Evolutionary conservation across 2,888 invertebrate genomes (phyloP), one percentile per base, ranked within the genome.

Genomic region (Drosophila greeni): DNA sequence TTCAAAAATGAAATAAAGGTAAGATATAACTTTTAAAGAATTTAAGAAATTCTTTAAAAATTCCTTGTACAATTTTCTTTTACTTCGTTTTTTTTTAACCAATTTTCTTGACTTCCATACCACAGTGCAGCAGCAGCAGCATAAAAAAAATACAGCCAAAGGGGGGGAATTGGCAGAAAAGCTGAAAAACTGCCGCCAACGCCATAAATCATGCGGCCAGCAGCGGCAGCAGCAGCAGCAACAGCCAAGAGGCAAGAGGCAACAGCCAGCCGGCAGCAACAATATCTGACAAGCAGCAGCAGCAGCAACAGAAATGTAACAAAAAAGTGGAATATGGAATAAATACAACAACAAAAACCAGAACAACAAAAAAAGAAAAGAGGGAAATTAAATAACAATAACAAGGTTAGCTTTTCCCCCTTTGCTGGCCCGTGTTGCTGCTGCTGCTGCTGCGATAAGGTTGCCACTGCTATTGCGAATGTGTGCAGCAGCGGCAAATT

Each of bases 371-470:
- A 29, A 29, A 29, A 11, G 11, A 45, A 59, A 83, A 80, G 75
- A 70, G 82, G 75, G 76, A 80, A 83, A 80, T 83, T 83, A 83
- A 81, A 83, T 83, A 81, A 83, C 76, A 83, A 83, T 79, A 79
- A 83, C 79, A 79, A 80, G 81, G 83, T 81, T 79, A 82, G 82
- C 31, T 20, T 20, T 31, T 20, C 18, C 18, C 26, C 40, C n/a
- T n/a, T n/a, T 29, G 57, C 23, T 42, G 43, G 16, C 29, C 26
- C 45, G 58, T 20, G 20, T 3, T 20, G 20, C 20, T 20, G 20
- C 20, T 20, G 20, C 3, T 20, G 20, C 20, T 20, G 20, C 20
- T 20, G 20, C 20, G 20, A 20, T 20, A 20, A 20, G 20, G 20
- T 20, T 20, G 20, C 20, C 20, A 20, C 66, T n/a, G n/a, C n/a